Base-by-base conservation (phyloP, 2,797 vertebrate genomes). In the Lutjanus argentimaculatus region DNA sequence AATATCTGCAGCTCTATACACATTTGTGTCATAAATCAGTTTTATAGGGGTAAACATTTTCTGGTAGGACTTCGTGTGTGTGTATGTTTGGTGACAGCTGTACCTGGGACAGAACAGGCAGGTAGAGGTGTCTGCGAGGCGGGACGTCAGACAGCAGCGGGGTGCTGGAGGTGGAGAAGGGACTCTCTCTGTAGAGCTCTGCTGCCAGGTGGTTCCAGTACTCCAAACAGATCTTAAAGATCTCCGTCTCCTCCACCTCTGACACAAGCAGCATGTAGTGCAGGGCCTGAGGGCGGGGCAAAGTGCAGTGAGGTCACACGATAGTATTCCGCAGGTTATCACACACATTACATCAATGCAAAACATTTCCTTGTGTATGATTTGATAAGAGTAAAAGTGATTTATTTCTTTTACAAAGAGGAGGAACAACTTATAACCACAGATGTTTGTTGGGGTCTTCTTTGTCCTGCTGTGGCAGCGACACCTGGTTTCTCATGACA, bases 151-250 rank as follows among this genome's bases (percentile, higher is more conserved):
- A 98, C 8, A 99, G 96, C 83, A 99, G 92, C 0, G 98, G 98
- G 42, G 98, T 98, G 71, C 97, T 97, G 7, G 98, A 97, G 9
- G 97, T 98, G 77, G 98, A 98, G 91, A 99, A 99, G 0, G 98
- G 98, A 85, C 97, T 99, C 90, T 99, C 98, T 84, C 98, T 96
- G 90, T 99, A 99, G 4, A 99, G 97, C 91, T 99, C 98, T 45
- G 98, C 97, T 42, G 98, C 97, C 91, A 99, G 93, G 85, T 99
- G 98, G 95, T 99, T 99, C 98, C 98, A 99, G 91, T 99, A 99
- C 80, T 99, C 98, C 75, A 99, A 95, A 70, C 98, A 99, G 83
- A 99, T 99, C 94, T 99, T 99, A 80, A 99, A 99, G 88, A 99
- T 99, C 95, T 99, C 98, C 0, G 98, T 99, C 95, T 99, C 98